Evolutionary conservation across 1,140 invertebrate species (phyloP), one percentile per base, ranked within the genome.

Genomic region (Epicauta chinensis): DNA sequence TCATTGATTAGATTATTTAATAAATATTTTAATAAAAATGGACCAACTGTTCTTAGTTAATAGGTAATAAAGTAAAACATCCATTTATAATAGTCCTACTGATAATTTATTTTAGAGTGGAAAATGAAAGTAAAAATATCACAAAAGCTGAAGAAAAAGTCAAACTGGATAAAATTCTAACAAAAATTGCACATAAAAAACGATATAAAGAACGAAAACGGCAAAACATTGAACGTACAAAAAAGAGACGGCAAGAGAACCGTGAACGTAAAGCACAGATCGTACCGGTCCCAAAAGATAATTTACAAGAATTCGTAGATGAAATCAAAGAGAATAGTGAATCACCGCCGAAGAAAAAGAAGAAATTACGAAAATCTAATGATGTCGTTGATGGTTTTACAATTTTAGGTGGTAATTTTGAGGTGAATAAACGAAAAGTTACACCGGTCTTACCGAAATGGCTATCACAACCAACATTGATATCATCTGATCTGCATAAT

Each of bases 401-500:
- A 34, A 34, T 34, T n/a, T 12, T 34, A 34, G 5, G 10, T 3
- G 32, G 12, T 1, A 10, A 34, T n/a, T 0, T n/a, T 11, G 10
- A 3, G 3, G 12, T 3, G 6, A 34, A 34, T 3, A 34, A 12
- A 34, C 6, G 3, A 4, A 5, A 67, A 43, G 66, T 67, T 6
- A 63, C 61, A 64, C 77, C 89, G 68, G 78, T 89, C 13, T 70
- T 97, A 37, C 93, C 93, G 14, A 73, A 86, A 55, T 97, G 94
- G 94, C 68, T 97, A 23, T 79, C 84, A 1, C 77, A 89, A 69
- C 91, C 93, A 6, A 79, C 78, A 52, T 71, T 88, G 15, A 80
- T 97, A 39, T 81, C 84, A 11, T 75, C 78, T 30, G 79, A 89
- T 71, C 72, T 93, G 39, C 77, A 79, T 58, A 78, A 77, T 35